Conservation (phyloP, 2,797 vertebrate species). For the Choloepus didactylus region DNA sequence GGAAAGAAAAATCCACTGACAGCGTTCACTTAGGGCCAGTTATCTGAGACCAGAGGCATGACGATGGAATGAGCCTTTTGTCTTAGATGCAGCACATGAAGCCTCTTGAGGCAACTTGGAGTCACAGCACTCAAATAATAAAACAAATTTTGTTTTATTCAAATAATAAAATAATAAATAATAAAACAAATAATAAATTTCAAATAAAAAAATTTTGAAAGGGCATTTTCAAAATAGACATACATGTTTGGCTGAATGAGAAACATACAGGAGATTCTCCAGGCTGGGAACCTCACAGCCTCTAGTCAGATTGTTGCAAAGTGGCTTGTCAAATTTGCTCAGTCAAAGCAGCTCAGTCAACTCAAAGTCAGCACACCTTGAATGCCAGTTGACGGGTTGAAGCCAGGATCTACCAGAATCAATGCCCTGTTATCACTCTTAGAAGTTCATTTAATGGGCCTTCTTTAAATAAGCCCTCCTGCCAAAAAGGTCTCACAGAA, state of each 20-base stretch:
- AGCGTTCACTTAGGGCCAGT: rapidly evolving
- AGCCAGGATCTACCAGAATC: neutral
- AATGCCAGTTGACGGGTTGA: neutral
- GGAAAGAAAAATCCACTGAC: neutral
- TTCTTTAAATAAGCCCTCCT: neutral
- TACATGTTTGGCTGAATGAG: neutral
- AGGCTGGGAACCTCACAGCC: neutral
- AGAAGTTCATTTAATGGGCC: neutral
- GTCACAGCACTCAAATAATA: neutral
- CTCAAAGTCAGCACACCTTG: neutral
- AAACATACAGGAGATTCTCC: neutral
- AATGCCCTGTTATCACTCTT: neutral
- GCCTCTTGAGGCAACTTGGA: neutral
- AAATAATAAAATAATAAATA: too few relatives aligned
- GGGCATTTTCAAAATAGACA: neutral
- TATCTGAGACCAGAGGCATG: rapidly evolving
- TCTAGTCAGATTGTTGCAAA: neutral
- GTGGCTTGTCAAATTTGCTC: neutral
- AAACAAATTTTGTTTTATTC: too few relatives aligned
- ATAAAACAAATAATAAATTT: too few relatives aligned
- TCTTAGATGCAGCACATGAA: neutral
- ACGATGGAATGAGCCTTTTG: neutral
- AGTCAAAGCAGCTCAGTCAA: neutral
- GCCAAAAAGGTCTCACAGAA: neutral
- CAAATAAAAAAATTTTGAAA: neutral